Evolutionary conservation across 2,888 invertebrate species (phyloP).

Genomic region (Leptopterna dolabrata): DNA sequence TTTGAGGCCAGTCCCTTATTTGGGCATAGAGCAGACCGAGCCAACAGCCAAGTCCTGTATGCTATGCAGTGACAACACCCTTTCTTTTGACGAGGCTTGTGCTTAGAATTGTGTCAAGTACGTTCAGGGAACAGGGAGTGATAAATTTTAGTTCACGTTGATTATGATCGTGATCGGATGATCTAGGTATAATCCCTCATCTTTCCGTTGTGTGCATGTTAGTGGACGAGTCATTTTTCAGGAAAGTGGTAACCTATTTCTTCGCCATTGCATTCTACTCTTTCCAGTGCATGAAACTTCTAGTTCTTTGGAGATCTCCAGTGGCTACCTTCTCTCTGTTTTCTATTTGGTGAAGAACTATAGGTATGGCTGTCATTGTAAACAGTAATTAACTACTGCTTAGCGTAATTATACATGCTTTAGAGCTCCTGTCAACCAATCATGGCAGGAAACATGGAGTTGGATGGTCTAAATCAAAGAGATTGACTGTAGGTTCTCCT

Average conservation of each 20-base stretch:
- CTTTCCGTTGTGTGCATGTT: neutral
- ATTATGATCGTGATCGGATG: neutral
- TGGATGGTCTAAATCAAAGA: too few species aligned
- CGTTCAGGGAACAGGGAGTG: neutral
- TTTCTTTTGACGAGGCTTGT: neutral
- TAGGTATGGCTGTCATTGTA: neutral
- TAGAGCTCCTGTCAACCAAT: neutral
- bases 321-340: neutral
- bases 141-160: neutral
- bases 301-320: neutral
- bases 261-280: neutral
- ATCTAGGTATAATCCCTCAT: neutral
- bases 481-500: too few species aligned
- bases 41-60: neutral
- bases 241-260: neutral
- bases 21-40: conserved; percentile 7
- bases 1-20: conserved; percentile 26
- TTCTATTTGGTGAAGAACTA: neutral
- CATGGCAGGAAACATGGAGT: too few species aligned
- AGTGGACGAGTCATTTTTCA: neutral
- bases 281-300: conserved; percentile 28
- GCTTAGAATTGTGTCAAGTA: neutral
- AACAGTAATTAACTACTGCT: neutral
- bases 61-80: neutral
- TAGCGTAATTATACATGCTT: neutral